These are phyloP conservation scores for Darevskia mixta DNA, from an alignment of 2,797 vertebrate genomes.

Conservation along the genomic window DNA sequence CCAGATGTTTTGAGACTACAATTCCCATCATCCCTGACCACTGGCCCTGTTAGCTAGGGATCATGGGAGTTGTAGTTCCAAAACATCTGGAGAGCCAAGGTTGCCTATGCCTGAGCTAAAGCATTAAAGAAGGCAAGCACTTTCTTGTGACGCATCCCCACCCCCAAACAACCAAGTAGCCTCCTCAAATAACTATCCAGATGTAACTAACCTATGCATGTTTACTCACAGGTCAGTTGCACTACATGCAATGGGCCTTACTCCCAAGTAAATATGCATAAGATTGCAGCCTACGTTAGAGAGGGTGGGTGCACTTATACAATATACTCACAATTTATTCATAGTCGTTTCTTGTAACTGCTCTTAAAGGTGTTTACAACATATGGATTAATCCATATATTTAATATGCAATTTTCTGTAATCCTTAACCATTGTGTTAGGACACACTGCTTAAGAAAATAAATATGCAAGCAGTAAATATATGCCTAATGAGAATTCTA, in stretches of 20 bases:
- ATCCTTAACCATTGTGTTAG: background rate
- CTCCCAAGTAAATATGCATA: background rate
- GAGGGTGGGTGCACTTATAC: background rate
- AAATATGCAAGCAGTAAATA: background rate
- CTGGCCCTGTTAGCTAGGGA: too few relatives aligned
- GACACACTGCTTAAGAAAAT: background rate
- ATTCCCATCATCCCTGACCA: too few relatives aligned
- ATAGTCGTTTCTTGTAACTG: background rate
- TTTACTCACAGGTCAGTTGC: background rate
- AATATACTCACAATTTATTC: background rate
- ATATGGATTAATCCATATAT: background rate
- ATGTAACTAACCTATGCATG: background rate
- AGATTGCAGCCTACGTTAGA: background rate
- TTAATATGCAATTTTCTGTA: background rate
- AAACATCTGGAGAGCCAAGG: too few relatives aligned
- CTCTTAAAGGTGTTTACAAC: background rate
- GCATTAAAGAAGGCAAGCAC: background rate
- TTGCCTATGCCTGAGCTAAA: background rate
- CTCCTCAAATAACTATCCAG: background rate
- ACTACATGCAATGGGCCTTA: background rate
- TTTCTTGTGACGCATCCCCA: too few relatives aligned
- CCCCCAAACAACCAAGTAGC: background rate
- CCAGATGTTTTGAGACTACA: too few relatives aligned
- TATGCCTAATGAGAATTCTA: background rate
- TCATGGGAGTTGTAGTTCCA: too few relatives aligned